A percentile compares a stretch with the other conserved stretches of the same genome.
These are phyloP conservation scores for Lydus trimaculatus DNA, from an alignment of 2,888 invertebrate genomes.

Conservation along the genomic window DNA sequence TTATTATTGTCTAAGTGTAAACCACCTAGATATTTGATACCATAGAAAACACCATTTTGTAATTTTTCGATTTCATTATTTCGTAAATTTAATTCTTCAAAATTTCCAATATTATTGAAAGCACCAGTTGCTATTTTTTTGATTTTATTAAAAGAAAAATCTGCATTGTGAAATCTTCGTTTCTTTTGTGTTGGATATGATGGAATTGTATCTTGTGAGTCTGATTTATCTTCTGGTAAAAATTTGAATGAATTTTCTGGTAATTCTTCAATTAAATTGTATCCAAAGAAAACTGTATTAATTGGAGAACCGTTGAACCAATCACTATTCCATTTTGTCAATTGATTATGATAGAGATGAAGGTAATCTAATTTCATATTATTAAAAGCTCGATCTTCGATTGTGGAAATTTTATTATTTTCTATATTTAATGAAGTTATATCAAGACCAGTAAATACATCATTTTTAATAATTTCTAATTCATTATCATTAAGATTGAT, in stretches of 20 bases:
- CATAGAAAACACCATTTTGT: slow-evolving; percentile 7
- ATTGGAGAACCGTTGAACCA: slow-evolving; percentile 44
- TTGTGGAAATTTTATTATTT: slow-evolving; percentile 39
- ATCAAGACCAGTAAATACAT: slow-evolving; percentile 38
- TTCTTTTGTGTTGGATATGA: not conserved
- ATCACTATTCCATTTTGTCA: slow-evolving; percentile 37
- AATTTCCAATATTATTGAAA: not conserved
- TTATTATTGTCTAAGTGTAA: slow-evolving; percentile 11
- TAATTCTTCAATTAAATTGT: slow-evolving; percentile 26
- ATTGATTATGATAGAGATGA: slow-evolving; percentile 40
- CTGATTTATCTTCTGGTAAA: not conserved
- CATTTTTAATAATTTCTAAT: slow-evolving; percentile 34
- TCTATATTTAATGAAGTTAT: slow-evolving; percentile 36
- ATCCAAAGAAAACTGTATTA: not conserved
- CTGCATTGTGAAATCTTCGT: not conserved
- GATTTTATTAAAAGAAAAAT: not conserved
- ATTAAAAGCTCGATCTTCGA: slow-evolving; percentile 38
- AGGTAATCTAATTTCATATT: slow-evolving; percentile 42
- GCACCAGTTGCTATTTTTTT: not conserved
- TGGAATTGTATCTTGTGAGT: not conserved
- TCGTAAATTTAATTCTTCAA: not conserved
- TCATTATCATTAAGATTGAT: slow-evolving; percentile 39
- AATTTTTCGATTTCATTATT: slow-evolving; percentile 10
- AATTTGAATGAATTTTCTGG: slow-evolving; percentile 40
- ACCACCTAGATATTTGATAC: slow-evolving; percentile 1